Evolutionary conservation across 2,797 vertebrate species (phyloP).

Genomic region (Chanos chanos): DNA sequence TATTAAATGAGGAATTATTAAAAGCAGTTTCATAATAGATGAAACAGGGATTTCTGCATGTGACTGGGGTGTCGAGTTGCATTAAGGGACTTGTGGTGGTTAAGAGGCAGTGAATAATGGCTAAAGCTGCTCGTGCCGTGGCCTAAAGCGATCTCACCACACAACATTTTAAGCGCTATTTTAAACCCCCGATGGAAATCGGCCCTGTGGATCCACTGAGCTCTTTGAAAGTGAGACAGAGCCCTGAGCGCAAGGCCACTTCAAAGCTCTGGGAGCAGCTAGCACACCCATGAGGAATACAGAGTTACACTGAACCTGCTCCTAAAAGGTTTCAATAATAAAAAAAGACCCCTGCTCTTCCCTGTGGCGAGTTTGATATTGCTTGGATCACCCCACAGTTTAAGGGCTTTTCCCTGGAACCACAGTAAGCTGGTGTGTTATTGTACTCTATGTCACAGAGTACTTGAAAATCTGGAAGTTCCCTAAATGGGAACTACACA

Average conservation of each 20-base stretch:
- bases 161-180: conserved; percentile 13
- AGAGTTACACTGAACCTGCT: conserved; percentile 7
- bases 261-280: conserved; percentile 6
- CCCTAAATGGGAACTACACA: not conserved
- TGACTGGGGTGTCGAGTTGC: conserved; percentile 13
- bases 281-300: conserved; percentile 18
- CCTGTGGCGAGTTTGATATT: not conserved
- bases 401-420: conserved; percentile 15
- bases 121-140: conserved; percentile 16
- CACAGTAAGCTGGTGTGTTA: conserved; percentile 16
- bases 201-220: conserved; percentile 29
- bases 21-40: conserved; percentile 24
- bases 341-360: conserved; percentile 7
- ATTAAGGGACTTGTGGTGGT: not conserved
- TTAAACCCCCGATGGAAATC: conserved; percentile 22
- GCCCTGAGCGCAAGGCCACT: conserved; percentile 15
- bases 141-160: conserved; percentile 1
- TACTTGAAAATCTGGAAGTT: not conserved
- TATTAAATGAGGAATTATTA: not conserved
- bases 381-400: not conserved
- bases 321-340: conserved; percentile 1
- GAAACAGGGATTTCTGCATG: conserved; percentile 6
- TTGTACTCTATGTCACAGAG: conserved; percentile 14
- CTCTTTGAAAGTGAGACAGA: conserved; percentile 17
- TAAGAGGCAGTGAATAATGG: conserved; percentile 6